A percentile compares a stretch with the other conserved stretches of the same genome.
Conservation (phyloP, 2,113 vertebrate genomes). For the Marcusenius ussheri region DNA sequence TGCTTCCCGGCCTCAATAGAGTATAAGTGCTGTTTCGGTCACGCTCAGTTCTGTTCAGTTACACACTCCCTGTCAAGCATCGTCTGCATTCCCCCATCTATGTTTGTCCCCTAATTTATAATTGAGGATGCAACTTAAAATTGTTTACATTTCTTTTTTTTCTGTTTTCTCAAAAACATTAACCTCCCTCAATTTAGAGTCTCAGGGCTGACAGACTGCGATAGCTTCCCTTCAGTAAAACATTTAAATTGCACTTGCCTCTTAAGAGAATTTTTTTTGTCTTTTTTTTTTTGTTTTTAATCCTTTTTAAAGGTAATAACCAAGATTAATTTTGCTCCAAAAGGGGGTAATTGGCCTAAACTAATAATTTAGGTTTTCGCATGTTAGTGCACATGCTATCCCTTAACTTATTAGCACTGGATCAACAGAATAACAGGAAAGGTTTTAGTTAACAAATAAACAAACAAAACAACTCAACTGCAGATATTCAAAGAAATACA, state of each 20-base stretch:
- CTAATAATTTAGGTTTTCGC: slow-evolving; percentile 48
- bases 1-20: slow-evolving; percentile 75
- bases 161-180: slow-evolving; percentile 58
- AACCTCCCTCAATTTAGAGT: slow-evolving; percentile 98
- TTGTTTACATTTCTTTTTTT: slow-evolving; percentile 67
- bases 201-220: slow-evolving; percentile 97
- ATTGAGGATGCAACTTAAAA: slow-evolving; percentile 73
- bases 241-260: slow-evolving; percentile 98
- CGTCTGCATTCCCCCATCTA: slow-evolving; percentile 64
- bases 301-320: slow-evolving; percentile 60
- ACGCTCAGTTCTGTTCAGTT: slow-evolving; percentile 62
- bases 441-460: slow-evolving; percentile 37
- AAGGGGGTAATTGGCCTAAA: slow-evolving; percentile 57
- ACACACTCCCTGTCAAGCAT: slow-evolving; percentile 70
- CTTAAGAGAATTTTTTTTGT: slow-evolving; percentile 65
- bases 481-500: slow-evolving; percentile 49
- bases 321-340: slow-evolving; percentile 43
- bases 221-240: slow-evolving; percentile 91
- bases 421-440: slow-evolving; percentile 54
- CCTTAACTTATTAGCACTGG: slow-evolving; percentile 55
- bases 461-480: slow-evolving; percentile 22
- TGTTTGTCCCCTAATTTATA: slow-evolving; percentile 67
- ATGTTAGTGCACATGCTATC: slow-evolving; percentile 51
- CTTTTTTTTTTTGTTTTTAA: slow-evolving; percentile 40
- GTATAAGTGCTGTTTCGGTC: slow-evolving; percentile 80